Conservation (phyloP, 1,140 invertebrate species). For the Microplitis mediator region DNA sequence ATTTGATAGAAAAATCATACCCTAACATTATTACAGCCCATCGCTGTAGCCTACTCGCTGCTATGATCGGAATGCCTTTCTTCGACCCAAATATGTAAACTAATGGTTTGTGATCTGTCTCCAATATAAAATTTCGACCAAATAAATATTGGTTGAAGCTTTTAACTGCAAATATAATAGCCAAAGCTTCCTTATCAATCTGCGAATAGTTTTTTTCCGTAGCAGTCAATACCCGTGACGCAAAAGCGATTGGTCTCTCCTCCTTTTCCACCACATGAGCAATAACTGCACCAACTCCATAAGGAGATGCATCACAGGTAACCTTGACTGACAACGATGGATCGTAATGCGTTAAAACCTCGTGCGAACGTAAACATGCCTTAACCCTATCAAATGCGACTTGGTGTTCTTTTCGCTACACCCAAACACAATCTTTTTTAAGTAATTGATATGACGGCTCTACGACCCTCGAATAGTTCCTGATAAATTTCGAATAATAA, state of each 20-base stretch:
- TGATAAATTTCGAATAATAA: constrained; percentile 14
- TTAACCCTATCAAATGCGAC: neutral
- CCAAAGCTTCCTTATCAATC: constrained; percentile 6
- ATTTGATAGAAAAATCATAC: constrained; percentile 51
- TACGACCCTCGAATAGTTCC: neutral
- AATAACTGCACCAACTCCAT: constrained; percentile 32
- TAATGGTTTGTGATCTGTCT: constrained; percentile 11
- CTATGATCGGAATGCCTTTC: constrained; percentile 40
- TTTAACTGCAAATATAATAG: constrained; percentile 9
- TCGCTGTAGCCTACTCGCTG: constrained; percentile 49
- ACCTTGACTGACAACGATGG: constrained; percentile 29
- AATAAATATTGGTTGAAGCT: constrained; percentile 4
- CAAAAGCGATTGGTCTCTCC: neutral
- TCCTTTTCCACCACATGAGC: constrained; percentile 7
- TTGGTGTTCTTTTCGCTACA: neutral
- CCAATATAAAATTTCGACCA: neutral
- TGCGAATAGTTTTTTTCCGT: constrained; percentile 6
- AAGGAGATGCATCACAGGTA: constrained; percentile 32
- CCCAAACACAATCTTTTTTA: neutral
- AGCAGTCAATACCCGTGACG: neutral
- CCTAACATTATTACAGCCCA: constrained; percentile 48
- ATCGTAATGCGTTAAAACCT: constrained; percentile 33
- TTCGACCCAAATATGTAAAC: constrained; percentile 20
- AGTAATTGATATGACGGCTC: constrained; percentile 17
- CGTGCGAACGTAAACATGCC: constrained; percentile 1